phyloP scores from a whole-genome alignment of 2,113 vertebrate species.

The Heterocephalus glaber region DNA sequence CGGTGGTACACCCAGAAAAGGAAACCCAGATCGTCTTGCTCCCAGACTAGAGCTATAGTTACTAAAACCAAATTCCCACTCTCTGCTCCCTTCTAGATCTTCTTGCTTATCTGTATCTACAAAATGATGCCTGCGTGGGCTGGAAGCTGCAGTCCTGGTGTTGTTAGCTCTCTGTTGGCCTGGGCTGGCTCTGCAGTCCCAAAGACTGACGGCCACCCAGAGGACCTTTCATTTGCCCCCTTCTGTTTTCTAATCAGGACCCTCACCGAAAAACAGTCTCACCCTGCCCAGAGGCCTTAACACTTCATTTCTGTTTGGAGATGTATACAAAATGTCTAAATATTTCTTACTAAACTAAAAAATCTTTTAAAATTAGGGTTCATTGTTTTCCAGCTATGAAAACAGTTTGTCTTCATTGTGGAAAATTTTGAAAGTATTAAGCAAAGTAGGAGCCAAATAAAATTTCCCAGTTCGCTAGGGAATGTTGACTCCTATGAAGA shows the following conservation, averaged over 20 bases:
- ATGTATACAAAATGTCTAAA: background rate
- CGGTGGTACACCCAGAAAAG: background rate
- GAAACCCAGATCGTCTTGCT: slow-evolving; percentile 1
- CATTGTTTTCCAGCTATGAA: background rate
- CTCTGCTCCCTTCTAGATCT: background rate
- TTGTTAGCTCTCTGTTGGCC: background rate
- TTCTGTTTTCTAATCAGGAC: background rate
- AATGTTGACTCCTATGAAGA: background rate
- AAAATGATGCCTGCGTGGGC: background rate
- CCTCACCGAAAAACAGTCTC: background rate
- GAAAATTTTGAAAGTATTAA: slow-evolving; percentile 33
- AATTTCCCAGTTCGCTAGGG: background rate
- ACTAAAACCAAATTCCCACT: background rate
- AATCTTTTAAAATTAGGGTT: background rate
- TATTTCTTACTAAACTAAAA: slow-evolving; percentile 13
- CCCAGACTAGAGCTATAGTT: background rate
- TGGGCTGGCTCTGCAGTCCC: background rate
- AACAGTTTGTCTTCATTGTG: background rate
- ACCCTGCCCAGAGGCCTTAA: background rate
- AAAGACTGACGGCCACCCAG: background rate
- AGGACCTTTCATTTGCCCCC: background rate
- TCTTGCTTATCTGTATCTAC: background rate
- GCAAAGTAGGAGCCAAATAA: slow-evolving; percentile 53
- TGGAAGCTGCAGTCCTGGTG: background rate
- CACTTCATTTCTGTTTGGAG: slow-evolving; percentile 21